Percentiles rank a stretch among this genome's conserved stretches.
Conservation (phyloP, 2,113 vertebrate species). For the Hucho hucho region DNA sequence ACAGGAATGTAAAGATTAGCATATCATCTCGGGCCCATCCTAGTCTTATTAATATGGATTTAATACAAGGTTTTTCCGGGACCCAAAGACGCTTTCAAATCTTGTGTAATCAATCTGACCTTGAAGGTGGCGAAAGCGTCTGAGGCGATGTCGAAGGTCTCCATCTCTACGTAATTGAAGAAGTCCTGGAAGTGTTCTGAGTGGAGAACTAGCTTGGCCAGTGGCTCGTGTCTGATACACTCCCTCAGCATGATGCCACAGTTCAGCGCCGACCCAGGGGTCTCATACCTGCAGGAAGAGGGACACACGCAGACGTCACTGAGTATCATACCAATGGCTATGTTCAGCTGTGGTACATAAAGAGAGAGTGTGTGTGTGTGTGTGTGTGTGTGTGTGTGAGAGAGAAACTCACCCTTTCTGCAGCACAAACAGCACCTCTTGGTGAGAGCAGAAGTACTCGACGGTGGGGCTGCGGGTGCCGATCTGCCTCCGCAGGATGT, state of each 20-base stretch:
- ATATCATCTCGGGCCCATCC: too few relatives aligned
- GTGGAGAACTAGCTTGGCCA: conserved; percentile 89
- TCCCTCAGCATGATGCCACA: conserved; percentile 97
- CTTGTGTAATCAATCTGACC: conserved; percentile 63
- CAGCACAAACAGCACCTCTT: conserved; percentile 91
- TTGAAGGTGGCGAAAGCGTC: conserved; percentile 98
- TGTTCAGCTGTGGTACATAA: too few relatives aligned
- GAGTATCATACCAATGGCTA: too few relatives aligned
- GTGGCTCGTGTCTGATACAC: conserved; percentile 93
- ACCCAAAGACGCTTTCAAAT: too few relatives aligned
- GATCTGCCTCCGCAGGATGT: conserved; percentile 95
- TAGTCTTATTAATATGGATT: too few relatives aligned
- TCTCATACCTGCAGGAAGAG: conserved; percentile 82
- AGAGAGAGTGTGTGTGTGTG: not conserved
- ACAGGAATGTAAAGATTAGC: too few relatives aligned
- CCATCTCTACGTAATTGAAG: conserved; percentile 96
- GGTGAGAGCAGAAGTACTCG: conserved; percentile 93
- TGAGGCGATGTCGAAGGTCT: conserved; percentile 97
- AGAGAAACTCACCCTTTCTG: conserved; percentile 85
- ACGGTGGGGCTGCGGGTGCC: conserved; percentile 91
- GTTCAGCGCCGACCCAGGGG: conserved; percentile 88
- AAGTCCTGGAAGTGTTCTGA: conserved; percentile 89
- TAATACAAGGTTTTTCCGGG: too few relatives aligned
- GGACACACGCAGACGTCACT: not conserved
- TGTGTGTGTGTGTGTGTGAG: not conserved